Percentiles rank a stretch among this genome's conserved stretches.
Evolutionary conservation across 2,888 invertebrate species (phyloP).

Genomic region (Drosophila borborema): DNA sequence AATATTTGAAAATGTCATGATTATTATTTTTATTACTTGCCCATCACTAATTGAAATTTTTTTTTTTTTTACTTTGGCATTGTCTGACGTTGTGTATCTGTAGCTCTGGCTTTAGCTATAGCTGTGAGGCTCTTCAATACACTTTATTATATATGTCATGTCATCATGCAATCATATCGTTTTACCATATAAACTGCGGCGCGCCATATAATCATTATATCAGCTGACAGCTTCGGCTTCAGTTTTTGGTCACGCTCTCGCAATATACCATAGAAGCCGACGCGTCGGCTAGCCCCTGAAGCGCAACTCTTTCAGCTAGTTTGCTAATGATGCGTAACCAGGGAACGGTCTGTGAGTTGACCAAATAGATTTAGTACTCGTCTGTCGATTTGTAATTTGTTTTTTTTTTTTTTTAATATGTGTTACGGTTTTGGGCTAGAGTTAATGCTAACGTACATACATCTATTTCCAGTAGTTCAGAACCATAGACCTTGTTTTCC

Average conservation of each 20-base stretch:
- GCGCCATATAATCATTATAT: constrained; percentile 58
- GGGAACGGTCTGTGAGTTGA: constrained; percentile 34
- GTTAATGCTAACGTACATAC: constrained; percentile 9
- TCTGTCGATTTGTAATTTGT: constrained; percentile 3
- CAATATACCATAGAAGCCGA: not conserved
- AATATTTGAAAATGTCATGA: not conserved
- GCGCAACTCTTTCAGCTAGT: constrained; percentile 32
- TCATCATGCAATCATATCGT: constrained; percentile 77
- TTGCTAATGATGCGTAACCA: constrained; percentile 68
- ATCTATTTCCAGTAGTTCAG: constrained; percentile 32
- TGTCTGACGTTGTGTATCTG: not conserved
- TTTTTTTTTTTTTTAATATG: constrained; percentile 26
- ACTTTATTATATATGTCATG: constrained; percentile 64
- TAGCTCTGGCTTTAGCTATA: not conserved
- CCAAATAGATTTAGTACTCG: constrained; percentile 45
- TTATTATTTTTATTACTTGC: not conserved
- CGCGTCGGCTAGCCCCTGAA: constrained; percentile 5
- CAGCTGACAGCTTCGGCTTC: constrained; percentile 23
- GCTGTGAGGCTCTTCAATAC: constrained; percentile 25
- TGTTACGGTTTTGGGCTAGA: constrained; percentile 46
- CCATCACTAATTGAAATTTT: constrained; percentile 21
- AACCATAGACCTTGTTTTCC: constrained; percentile 25
- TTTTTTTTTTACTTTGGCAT: constrained; percentile 2
- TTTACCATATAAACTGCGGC: constrained; percentile 66
- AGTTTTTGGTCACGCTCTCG: constrained; percentile 19